Conservation (phyloP, 2,888 invertebrate genomes). For the Linnaemya tessellans region DNA sequence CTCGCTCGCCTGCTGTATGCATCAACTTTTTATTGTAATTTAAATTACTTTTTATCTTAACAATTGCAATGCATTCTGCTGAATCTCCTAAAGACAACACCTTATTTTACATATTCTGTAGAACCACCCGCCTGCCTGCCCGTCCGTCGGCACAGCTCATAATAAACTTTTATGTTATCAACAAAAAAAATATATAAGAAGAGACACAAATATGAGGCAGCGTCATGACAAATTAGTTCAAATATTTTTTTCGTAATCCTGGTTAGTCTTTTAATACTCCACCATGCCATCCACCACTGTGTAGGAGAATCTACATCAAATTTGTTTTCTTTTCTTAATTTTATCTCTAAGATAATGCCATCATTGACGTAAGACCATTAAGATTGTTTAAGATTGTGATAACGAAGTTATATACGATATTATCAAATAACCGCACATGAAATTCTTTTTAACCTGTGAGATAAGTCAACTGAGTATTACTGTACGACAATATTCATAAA, state of each 20-base stretch:
- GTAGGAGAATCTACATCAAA: slow-evolving; percentile 51
- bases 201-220: neutral
- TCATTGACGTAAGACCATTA: neutral
- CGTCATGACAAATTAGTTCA: slow-evolving; percentile 52
- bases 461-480: too few species aligned
- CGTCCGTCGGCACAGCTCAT: slow-evolving; percentile 22
- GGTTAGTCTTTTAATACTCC: too few species aligned
- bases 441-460: too few species aligned
- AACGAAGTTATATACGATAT: neutral
- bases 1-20: neutral
- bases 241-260: too few species aligned
- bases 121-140: too few species aligned
- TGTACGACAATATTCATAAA: too few species aligned
- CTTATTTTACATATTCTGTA: slow-evolving; percentile 18
- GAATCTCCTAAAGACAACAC: slow-evolving; percentile 28
- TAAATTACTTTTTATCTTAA: slow-evolving; percentile 36
- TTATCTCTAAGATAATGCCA: neutral
- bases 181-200: slow-evolving; percentile 20
- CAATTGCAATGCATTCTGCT: slow-evolving; percentile 24
- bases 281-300: neutral
- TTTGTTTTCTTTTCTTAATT: neutral
- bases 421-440: neutral
- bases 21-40: slow-evolving; percentile 12
- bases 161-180: slow-evolving; percentile 48
- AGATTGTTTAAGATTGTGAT: neutral